phyloP scores from a whole-genome alignment of 2,797 vertebrate species.

The Mycteria americana region DNA sequence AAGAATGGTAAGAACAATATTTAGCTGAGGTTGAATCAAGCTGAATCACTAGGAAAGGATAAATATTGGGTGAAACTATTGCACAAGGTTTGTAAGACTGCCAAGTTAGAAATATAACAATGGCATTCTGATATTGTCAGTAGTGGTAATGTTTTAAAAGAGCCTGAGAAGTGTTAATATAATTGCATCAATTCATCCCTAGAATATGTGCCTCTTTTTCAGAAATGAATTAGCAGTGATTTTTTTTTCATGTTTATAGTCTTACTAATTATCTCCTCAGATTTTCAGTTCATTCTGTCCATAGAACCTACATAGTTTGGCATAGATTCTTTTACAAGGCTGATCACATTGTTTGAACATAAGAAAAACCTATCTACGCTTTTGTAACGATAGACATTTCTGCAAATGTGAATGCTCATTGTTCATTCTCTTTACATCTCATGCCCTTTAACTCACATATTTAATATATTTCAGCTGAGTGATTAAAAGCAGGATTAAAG shows the following conservation, averaged over 20 bases:
- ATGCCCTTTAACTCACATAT: constrained; percentile 3
- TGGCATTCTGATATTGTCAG: background rate
- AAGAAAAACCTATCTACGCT: background rate
- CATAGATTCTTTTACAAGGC: background rate
- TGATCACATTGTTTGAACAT: background rate
- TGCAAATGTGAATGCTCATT: background rate
- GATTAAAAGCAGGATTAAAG: constrained; percentile 24
- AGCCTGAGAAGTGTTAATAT: background rate
- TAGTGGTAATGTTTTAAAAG: background rate
- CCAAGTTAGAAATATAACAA: background rate
- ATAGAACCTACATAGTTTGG: background rate
- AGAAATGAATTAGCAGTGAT: background rate
- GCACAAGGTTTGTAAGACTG: background rate
- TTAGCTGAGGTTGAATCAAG: background rate
- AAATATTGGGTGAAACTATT: background rate
- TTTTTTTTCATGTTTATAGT: background rate
- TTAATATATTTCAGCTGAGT: background rate
- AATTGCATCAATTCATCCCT: background rate
- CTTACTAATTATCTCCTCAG: background rate
- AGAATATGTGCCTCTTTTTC: background rate
- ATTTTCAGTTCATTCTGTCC: background rate
- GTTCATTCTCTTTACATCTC: background rate
- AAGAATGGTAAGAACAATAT: background rate
- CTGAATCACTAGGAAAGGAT: background rate
- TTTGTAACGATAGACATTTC: background rate